phyloP scores from a whole-genome alignment of 2,113 vertebrate genomes.

The Falco punctatus region DNA sequence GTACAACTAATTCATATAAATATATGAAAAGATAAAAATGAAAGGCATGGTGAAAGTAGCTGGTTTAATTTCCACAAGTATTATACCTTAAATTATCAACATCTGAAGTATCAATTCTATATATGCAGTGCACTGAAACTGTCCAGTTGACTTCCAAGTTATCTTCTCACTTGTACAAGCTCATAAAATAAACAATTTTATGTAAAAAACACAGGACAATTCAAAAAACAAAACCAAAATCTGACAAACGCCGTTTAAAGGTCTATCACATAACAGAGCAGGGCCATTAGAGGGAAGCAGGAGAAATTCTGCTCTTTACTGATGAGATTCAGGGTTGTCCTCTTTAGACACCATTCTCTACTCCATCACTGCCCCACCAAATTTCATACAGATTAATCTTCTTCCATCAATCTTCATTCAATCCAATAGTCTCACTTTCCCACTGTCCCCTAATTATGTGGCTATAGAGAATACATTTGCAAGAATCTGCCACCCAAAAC shows the following conservation, averaged over 20 bases:
- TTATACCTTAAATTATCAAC: neutral
- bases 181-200: neutral
- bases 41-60: neutral
- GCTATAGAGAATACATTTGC: neutral
- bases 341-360: neutral
- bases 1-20: neutral
- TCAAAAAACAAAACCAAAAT: neutral
- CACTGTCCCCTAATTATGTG: neutral
- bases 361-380: neutral
- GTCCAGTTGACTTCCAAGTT: neutral
- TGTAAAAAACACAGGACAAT: neutral
- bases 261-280: neutral
- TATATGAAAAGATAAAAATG: neutral
- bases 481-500: neutral
- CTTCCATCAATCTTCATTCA: neutral
- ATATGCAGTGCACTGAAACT: neutral
- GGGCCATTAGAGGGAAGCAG: fast-evolving
- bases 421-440: neutral
- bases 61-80: neutral
- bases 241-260: neutral
- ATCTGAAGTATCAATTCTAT: neutral
- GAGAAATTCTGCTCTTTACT: neutral
- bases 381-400: neutral
- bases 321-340: neutral
- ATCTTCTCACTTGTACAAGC: neutral